Percentiles rank a stretch among this genome's conserved stretches.
Evolutionary conservation across 2,888 invertebrate genomes (phyloP).

Genomic region (Andrena trimmerana): DNA sequence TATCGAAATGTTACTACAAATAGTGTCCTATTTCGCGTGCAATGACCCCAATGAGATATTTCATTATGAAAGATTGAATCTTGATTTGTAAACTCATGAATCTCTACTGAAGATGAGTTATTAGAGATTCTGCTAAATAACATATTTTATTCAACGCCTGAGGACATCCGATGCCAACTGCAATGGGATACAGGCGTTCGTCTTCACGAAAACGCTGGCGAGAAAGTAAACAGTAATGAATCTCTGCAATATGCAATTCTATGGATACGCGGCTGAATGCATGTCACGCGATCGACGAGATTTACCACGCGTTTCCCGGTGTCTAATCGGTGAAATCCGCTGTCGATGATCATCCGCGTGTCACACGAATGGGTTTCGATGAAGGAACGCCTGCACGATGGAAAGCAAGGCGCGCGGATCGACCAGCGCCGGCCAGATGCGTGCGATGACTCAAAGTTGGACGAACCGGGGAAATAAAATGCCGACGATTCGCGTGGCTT

Average conservation of each 20-base stretch:
- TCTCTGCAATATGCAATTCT: not conserved
- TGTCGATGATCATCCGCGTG: conserved; percentile 15
- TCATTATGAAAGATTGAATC: too few relatives aligned
- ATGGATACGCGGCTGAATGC: not conserved
- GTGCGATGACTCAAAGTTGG: not conserved
- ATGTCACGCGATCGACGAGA: conserved; percentile 20
- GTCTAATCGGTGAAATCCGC: conserved; percentile 48
- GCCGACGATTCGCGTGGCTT: conserved; percentile 16
- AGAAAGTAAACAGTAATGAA: too few relatives aligned
- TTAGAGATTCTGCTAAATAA: too few relatives aligned
- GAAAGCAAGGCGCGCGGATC: conserved; percentile 5
- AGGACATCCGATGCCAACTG: too few relatives aligned
- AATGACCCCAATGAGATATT: too few relatives aligned
- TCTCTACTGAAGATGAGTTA: too few relatives aligned
- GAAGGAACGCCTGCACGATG: conserved; percentile 15
- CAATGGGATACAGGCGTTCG: too few relatives aligned
- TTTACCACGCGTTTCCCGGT: conserved; percentile 22
- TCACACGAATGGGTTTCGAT: conserved; percentile 15
- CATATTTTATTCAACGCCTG: too few relatives aligned
- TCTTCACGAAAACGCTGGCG: too few relatives aligned
- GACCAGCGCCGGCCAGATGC: not conserved
- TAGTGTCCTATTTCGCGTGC: too few relatives aligned
- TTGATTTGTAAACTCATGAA: too few relatives aligned
- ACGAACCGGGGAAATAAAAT: conserved; percentile 8
- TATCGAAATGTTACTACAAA: too few relatives aligned